Percentiles rank a stretch among this genome's conserved stretches.
Evolutionary conservation across 2,113 vertebrate genomes (phyloP).

Genomic region (Mus pahari): DNA sequence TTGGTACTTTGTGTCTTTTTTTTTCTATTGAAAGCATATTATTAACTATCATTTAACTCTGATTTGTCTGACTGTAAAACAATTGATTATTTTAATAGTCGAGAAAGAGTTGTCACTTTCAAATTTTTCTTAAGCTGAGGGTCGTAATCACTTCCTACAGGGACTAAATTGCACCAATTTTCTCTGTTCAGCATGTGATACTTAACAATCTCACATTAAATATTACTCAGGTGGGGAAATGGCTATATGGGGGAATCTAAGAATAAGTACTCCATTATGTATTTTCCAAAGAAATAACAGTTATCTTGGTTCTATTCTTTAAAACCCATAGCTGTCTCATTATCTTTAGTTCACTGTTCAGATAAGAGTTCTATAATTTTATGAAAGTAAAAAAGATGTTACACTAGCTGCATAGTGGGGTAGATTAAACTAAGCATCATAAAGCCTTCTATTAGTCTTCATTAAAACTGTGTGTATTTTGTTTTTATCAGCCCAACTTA

Average conservation of each 20-base stretch:
- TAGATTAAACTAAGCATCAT: neutral
- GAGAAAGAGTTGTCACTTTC: constrained; percentile 50
- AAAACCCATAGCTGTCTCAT: constrained; percentile 30
- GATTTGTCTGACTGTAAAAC: constrained; percentile 56
- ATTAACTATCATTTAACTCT: constrained; percentile 72
- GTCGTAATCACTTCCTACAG: constrained; percentile 44
- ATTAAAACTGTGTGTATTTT: constrained; percentile 3
- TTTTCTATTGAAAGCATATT: constrained; percentile 64
- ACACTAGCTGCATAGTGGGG: neutral
- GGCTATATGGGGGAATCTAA: constrained; percentile 48
- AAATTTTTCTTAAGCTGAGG: constrained; percentile 62
- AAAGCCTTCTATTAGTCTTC: neutral
- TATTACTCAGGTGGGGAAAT: constrained; percentile 38
- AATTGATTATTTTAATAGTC: constrained; percentile 71
- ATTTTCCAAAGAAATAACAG: constrained; percentile 56
- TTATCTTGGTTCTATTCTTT: constrained; percentile 49
- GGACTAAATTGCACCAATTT: constrained; percentile 78
- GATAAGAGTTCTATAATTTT: constrained; percentile 60
- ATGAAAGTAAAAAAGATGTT: constrained; percentile 15
- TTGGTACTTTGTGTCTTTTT: constrained; percentile 56
- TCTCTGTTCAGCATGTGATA: constrained; percentile 38
- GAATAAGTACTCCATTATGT: constrained; percentile 43
- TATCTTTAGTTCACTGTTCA: constrained; percentile 43
- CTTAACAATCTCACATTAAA: constrained; percentile 62
- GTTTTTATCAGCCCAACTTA: neutral